phyloP scores from a whole-genome alignment of 1,140 invertebrate genomes.

The Coenobita brevimanus region DNA sequence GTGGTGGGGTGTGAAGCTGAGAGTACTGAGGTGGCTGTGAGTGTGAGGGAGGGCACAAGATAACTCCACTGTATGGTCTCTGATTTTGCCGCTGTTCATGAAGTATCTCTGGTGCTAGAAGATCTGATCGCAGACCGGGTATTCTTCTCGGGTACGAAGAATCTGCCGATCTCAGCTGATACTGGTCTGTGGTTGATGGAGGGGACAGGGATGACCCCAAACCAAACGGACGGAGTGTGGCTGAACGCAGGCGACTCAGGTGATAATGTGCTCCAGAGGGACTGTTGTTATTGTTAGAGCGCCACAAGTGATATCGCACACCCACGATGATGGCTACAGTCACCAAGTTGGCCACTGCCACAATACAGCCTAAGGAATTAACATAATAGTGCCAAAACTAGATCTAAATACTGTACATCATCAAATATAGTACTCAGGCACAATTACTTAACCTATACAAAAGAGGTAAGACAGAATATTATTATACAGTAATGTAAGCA shows the following conservation, averaged over 20 bases:
- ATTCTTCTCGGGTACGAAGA: constrained; percentile 35
- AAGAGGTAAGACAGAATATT: too few species aligned
- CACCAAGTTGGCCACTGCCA: constrained; percentile 52
- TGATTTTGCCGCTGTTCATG: constrained; percentile 38
- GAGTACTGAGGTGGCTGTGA: constrained; percentile 55
- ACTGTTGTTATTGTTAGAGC: constrained; percentile 28
- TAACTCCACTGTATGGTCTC: constrained; percentile 38
- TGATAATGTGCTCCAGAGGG: constrained; percentile 50
- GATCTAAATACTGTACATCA: neutral
- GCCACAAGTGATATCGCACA: constrained; percentile 53
- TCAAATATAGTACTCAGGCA: neutral
- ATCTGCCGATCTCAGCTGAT: constrained; percentile 52
- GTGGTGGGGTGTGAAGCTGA: constrained; percentile 23
- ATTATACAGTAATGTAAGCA: too few species aligned
- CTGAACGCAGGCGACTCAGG: constrained; percentile 40
- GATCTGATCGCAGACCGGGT: constrained; percentile 47
- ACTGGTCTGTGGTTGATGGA: constrained; percentile 59
- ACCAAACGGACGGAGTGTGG: constrained; percentile 58
- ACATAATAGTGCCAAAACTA: neutral
- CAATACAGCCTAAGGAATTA: constrained; percentile 38
- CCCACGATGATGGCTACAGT: constrained; percentile 58
- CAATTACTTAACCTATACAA: too few species aligned
- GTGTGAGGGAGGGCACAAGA: constrained; percentile 42
- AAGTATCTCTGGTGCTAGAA: constrained; percentile 47
- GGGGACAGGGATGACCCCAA: constrained; percentile 30